Percentiles rank a stretch among this genome's conserved stretches.
phyloP scores from a whole-genome alignment of 30 jellyfish, hydroid and myxozoan genomes.

The Cassiopea andromeda region DNA sequence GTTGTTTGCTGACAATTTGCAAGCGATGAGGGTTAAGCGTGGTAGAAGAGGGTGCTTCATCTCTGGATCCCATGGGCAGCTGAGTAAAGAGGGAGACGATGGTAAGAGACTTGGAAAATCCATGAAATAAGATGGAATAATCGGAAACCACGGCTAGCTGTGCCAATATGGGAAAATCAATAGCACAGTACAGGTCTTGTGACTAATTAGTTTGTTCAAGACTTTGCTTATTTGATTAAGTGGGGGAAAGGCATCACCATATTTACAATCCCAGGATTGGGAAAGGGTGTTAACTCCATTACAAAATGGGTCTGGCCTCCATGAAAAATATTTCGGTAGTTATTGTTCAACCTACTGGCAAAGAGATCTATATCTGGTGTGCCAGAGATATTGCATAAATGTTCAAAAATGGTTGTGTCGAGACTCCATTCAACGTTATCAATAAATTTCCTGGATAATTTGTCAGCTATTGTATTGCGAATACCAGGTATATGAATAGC shows the following conservation, averaged over 20 bases:
- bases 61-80: constrained; percentile 10
- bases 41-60: constrained; percentile 16
- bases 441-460: constrained; percentile 20
- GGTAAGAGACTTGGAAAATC: background rate
- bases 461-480: constrained; percentile 20
- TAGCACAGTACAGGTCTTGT: background rate
- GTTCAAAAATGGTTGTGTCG: background rate
- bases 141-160: constrained; percentile 58
- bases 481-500: constrained; percentile 43
- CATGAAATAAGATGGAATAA: background rate
- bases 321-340: constrained; percentile 1
- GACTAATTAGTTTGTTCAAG: constrained; percentile 3
- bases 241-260: constrained; percentile 54
- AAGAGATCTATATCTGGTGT: constrained; percentile 34
- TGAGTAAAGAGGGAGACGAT: constrained; percentile 1
- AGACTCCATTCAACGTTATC: constrained; percentile 58
- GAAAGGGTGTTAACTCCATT: constrained; percentile 9
- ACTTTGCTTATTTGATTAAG: constrained; percentile 37
- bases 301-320: constrained; percentile 43
- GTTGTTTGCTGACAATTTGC: background rate
- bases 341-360: constrained; percentile 25
- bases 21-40: no score
- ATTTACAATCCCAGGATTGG: constrained; percentile 17
- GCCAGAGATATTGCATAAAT: background rate
- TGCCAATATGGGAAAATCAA: constrained; percentile 45